A percentile compares a stretch with the other conserved stretches of the same genome.
Evolutionary conservation across 2,797 vertebrate genomes (phyloP).

Genomic region (Platalea minor): DNA sequence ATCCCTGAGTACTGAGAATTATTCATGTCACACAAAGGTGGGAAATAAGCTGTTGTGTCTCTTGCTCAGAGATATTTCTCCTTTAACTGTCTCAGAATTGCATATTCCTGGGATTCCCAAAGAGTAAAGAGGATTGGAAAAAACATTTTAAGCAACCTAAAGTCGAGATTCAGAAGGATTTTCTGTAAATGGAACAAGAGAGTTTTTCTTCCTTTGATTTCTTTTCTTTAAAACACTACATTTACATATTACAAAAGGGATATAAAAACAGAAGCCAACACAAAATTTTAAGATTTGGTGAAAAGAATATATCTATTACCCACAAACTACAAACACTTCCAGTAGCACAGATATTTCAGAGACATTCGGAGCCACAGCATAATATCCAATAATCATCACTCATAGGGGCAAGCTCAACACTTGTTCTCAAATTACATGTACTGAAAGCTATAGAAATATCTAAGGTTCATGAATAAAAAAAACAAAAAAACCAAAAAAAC

Average conservation of each 20-base stretch:
- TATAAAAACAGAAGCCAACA: not conserved
- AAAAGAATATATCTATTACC: not conserved
- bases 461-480: not conserved
- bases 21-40: not conserved
- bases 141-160: not conserved
- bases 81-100: not conserved
- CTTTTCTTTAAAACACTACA: not conserved
- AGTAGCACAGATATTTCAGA: not conserved
- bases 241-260: not conserved
- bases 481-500: not conserved
- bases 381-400: not conserved
- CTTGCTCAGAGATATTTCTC: not conserved
- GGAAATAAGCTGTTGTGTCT: not conserved
- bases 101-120: not conserved
- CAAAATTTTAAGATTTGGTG: not conserved
- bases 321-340: not conserved
- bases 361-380: not conserved
- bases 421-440: not conserved
- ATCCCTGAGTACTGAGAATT: not conserved
- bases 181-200: not conserved
- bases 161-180: not conserved
- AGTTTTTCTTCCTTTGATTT: not conserved
- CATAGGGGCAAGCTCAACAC: not conserved
- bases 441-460: not conserved
- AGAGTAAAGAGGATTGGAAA: not conserved